Base-by-base conservation (phyloP, 1,140 invertebrate genomes). In the Paracyclopina nana region DNA sequence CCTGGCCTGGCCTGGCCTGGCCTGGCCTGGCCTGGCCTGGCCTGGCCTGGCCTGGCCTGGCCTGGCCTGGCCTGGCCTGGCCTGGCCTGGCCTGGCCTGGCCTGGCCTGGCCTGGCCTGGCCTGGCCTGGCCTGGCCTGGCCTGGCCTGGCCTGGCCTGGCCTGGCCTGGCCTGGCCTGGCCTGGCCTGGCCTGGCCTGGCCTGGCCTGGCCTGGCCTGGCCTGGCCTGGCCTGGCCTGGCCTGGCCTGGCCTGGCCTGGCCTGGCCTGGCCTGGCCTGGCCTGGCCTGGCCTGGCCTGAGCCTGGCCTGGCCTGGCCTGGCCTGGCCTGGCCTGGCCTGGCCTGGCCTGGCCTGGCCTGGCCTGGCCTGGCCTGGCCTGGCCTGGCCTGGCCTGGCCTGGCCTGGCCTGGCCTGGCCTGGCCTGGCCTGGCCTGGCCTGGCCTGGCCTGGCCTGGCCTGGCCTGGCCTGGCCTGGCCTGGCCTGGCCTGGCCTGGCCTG, bases 1-100 rank as follows among this genome's bases (percentile, higher is more conserved):
- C 55, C 55, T 58, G 56, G 54, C 55, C 55, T 58, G 56, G 54
- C 55, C 55, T 58, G 56, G 54, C 55, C 55, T 58, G 56, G 54
- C 55, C 55, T 58, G 56, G 54, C 55, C 55, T 58, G 56, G 54
- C 55, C 55, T 58, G 56, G 54, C 55, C 55, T 58, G 56, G 54
- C 55, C 55, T 58, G 56, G 54, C 55, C 55, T 58, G 56, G 54
- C 55, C 55, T 58, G 56, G 54, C 55, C 55, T 58, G 56, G 54
- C 55, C 55, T 58, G 56, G 54, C 55, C 55, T 58, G 56, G 54
- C 55, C 55, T 58, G 56, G 54, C 55, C 55, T 58, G 56, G 54
- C 55, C 55, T 58, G 56, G 54, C 55, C 55, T 58, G 56, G 54
- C 55, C 55, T 58, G 56, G 54, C 55, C 55, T 58, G 56, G 54